Evolutionary conservation across 2,888 invertebrate genomes (phyloP).

Genomic region (Calameuta idolon): DNA sequence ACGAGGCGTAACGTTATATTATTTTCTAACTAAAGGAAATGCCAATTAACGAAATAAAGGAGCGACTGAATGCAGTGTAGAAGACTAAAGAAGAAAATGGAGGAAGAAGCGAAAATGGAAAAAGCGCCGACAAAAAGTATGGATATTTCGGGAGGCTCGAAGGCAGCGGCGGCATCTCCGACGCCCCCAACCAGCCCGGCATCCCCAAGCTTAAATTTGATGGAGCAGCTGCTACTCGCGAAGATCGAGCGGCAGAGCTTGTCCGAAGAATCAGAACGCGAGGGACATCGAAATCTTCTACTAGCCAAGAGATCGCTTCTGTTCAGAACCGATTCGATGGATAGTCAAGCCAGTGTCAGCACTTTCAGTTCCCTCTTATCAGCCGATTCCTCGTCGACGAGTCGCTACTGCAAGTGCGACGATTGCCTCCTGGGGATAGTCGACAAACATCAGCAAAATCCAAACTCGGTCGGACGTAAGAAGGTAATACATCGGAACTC

Average conservation of each 20-base stretch:
- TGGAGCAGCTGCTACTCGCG: conserved; percentile 84
- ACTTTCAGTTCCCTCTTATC: conserved; percentile 74
- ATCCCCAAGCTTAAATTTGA: conserved; percentile 69
- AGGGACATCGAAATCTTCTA: conserved; percentile 62
- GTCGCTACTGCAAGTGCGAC: conserved; percentile 82
- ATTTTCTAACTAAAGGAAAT: neutral
- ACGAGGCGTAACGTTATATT: neutral
- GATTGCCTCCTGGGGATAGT: conserved; percentile 86
- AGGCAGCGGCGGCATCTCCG: conserved; percentile 11
- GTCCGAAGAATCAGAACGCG: conserved; percentile 1
- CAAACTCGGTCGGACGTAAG: conserved; percentile 48
- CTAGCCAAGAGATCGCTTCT: conserved; percentile 61
- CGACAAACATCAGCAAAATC: conserved; percentile 72
- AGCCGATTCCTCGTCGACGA: conserved; percentile 76
- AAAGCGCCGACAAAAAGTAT: neutral
- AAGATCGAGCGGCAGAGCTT: conserved; percentile 80
- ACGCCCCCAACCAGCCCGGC: conserved; percentile 70
- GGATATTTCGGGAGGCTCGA: neutral
- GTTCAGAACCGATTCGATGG: conserved; percentile 81
- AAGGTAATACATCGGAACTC: conserved; percentile 52
- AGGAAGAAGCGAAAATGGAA: conserved; percentile 13
- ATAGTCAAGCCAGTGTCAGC: conserved; percentile 74
- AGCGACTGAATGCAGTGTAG: neutral
- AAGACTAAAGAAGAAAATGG: neutral
- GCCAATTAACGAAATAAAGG: neutral